Base-by-base conservation (phyloP, 2,888 invertebrate species). In the Luperina testacea region DNA sequence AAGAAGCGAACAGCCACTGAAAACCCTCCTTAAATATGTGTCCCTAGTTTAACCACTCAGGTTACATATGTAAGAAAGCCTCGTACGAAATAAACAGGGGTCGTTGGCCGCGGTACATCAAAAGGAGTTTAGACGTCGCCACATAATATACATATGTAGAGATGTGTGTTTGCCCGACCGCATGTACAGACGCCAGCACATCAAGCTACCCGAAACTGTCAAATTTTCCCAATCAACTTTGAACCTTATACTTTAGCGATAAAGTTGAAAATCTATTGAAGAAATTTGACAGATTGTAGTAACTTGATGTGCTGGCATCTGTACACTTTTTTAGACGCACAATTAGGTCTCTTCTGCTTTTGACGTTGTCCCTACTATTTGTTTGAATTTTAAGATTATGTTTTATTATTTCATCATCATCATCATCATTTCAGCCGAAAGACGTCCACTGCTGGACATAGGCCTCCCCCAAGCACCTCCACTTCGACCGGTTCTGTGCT, bases 281-380 rank as follows among this genome's bases (percentile, higher is more conserved):
- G n/a, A n/a, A n/a, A n/a, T n/a, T n/a, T n/a, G n/a, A n/a, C n/a
- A n/a, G n/a, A n/a, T n/a, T n/a, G n/a, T n/a, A n/a, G n/a, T n/a
- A n/a, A n/a, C n/a, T n/a, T n/a, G n/a, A n/a, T n/a, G n/a, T n/a
- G n/a, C n/a, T n/a, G n/a, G n/a, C n/a, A n/a, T n/a, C n/a, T n/a
- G n/a, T n/a, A n/a, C n/a, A n/a, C 91, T 92, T 93, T 83, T 94
- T 94, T 93, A 92, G 90, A 91, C 93, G 94, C 93, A 93, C 95
- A 95, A 95, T 95, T 95, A 95, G 93, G 92, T 90, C 89, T 91
- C 91, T 91, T 92, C 93, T 95, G 94, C 90, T 91, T 94, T 91
- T 94, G 95, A 95, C 94, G 87, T 92, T 84, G 64, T 92, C 91
- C 91, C 88, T 93, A 94, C 94, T 73, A 91, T 83, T 72, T 71